Evolutionary conservation across 2,113 vertebrate species (phyloP).

Genomic region (Ornithorhynchus anatinus): DNA sequence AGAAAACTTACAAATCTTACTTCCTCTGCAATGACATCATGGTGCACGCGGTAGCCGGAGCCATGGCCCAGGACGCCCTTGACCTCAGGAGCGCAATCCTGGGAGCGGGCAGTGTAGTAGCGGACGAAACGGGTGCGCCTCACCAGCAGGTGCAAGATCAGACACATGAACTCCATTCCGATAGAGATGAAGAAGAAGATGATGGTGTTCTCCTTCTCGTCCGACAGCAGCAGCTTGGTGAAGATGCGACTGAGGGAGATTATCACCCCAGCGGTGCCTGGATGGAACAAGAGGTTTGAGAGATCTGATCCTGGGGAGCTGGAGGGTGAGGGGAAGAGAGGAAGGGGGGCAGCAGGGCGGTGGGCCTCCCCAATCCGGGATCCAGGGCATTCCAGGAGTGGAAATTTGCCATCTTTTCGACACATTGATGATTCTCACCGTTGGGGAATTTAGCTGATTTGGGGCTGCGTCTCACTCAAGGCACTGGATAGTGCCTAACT

Average conservation of each 20-base stretch:
- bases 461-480: not conserved
- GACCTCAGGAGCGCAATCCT: constrained; percentile 51
- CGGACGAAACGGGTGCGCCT: constrained; percentile 86
- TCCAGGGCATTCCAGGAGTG: not conserved
- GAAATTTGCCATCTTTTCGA: not conserved
- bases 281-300: rapidly evolving
- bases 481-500: too few species aligned
- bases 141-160: constrained; percentile 90
- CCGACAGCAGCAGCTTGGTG: constrained; percentile 90
- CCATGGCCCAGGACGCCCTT: constrained; percentile 55
- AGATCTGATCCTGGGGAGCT: rapidly evolving
- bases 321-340: not conserved
- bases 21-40: constrained; percentile 88
- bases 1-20: constrained; percentile 86
- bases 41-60: constrained; percentile 86
- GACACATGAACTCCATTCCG: constrained; percentile 91
- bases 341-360: not conserved
- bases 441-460: too few species aligned
- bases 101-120: constrained; percentile 80
- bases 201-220: constrained; percentile 91
- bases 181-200: constrained; percentile 97
- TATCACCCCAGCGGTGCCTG: constrained; percentile 95
- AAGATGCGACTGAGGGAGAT: constrained; percentile 96
- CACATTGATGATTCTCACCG: not conserved
- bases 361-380: not conserved